Percentiles rank a stretch among this genome's conserved stretches.
phyloP scores from a whole-genome alignment of 2,113 vertebrate species.

The Chascanopsetta lugubris region DNA sequence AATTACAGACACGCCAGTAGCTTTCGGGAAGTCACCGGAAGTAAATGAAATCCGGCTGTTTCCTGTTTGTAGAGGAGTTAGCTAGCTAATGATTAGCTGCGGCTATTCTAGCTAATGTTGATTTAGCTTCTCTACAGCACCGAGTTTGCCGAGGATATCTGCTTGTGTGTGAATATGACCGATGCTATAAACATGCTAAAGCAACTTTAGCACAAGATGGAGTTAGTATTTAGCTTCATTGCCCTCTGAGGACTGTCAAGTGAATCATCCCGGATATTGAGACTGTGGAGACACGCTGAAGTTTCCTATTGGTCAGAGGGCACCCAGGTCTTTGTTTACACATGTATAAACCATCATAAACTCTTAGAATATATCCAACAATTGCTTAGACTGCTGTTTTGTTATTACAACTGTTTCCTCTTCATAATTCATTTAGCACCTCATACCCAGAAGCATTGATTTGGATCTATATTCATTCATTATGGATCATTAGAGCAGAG shows the following conservation, averaged over 20 bases:
- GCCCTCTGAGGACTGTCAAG: no score
- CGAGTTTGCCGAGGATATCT: background rate
- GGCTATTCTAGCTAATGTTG: slow-evolving; percentile 19
- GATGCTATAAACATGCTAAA: background rate
- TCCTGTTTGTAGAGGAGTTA: slow-evolving; percentile 6
- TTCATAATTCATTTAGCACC: background rate
- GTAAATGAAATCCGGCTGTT: background rate
- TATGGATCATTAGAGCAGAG: background rate
- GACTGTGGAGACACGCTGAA: slow-evolving; percentile 74
- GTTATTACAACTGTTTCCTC: no score
- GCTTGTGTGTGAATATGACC: background rate
- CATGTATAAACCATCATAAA: background rate
- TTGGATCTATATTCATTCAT: background rate
- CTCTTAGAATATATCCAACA: no score
- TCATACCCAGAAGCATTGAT: background rate
- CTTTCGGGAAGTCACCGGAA: background rate
- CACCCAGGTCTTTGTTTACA: slow-evolving; percentile 41
- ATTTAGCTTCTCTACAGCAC: background rate
- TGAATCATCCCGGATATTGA: slow-evolving; percentile 53
- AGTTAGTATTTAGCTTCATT: background rate
- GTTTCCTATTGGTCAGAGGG: slow-evolving; percentile 72
- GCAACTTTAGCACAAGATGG: background rate
- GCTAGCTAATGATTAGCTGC: slow-evolving; percentile 43
- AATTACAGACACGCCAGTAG: background rate
- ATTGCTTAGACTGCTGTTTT: background rate